Evolutionary conservation across 2,888 invertebrate species (phyloP), one percentile per base, ranked within the genome.

Genomic region (Acholoe squamosa): DNA sequence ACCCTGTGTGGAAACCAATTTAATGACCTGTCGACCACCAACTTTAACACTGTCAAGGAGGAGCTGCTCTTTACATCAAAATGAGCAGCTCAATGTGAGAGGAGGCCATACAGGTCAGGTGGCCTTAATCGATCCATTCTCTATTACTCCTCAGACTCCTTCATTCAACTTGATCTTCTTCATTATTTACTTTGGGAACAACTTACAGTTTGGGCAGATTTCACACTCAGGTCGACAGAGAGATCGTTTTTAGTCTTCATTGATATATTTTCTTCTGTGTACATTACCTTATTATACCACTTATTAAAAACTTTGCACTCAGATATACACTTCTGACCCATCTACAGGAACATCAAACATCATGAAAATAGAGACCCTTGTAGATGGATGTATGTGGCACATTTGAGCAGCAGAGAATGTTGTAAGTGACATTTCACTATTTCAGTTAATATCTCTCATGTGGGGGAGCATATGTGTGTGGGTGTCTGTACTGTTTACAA

Each of bases 351-450:
- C 52, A 52, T 52, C 28, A 86, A n/a, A 86, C 25, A 54, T 52
- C 86, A 56, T 54, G 86, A 86, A 86, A 86, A 86, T 86, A 86
- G 43, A 43, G 86, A 86, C 52, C 86, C 54, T 54, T 10, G 86
- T 56, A 86, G 86, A 86, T 54, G 54, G 16, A 33, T 86, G 80
- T 80, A 80, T 80, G 86, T 86, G 86, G 86, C 86, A 86, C 52
- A 54, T 28, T 86, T 86, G 86, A 86, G 86, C 86, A 86, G 86
- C 52, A 86, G 86, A 28, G 86, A 86, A 86, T 76, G 25, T 31
- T 76, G 33, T 33, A 80, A 80, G 80, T 80, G 80, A 80, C 33
- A 33, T 80, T 3, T 22, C 80, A 71, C 71, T 71, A 28, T 25
- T 71, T 71, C 71, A 71, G 71, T 71, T 25, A 71, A 28, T 71